Evolutionary conservation across 2,888 invertebrate species (phyloP), one percentile per base, ranked within the genome.

Genomic region (Synergus japonicus): DNA sequence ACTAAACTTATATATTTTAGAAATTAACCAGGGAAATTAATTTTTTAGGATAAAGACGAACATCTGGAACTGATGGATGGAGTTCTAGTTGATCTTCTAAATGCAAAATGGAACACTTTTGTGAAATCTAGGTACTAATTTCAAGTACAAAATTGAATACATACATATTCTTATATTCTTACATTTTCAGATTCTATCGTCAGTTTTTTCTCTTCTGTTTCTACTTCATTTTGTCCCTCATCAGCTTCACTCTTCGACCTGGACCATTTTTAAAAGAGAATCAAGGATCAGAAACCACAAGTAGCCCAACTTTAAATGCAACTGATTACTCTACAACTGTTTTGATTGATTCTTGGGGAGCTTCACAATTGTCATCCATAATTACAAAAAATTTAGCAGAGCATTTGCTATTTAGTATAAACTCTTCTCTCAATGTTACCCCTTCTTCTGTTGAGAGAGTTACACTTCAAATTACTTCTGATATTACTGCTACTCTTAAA

Each of bases 51-150:
- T 89, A 97, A 97, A 93, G 96, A 97, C 86, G 98, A 97, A 89
- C 99, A 99, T 93, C 93, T 99, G 87, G 98, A 98, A 87, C 94
- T 99, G 78, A 95, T 99, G 93, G 98, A 99, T 91, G 99, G 99
- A 0, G 96, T 98, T 86, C 93, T 99, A 67, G 97, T 98, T 29
- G 98, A 99, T 91, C 94, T 99, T 18, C 93, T 99, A 13, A 96
- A 98, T 90, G 98, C 98, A 4, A 99, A 99, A 93, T 99, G 99
- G 99, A 97, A 98, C 88, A 97, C 98, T 0, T 99, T 98, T 92
- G 98, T 98, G 2, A 98, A 97, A 92, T 96, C 96, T 83, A 92
- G 93, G 94, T 94, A 87, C 80, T 77, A 66, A 54, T 22, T 73
- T 67, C 2, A 49, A 58, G 22, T 60, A 46, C 12, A 58, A 15